phyloP scores from a whole-genome alignment of 30 jellyfish, hydroid and myxozoan genomes.

The Aurelia sp. region DNA sequence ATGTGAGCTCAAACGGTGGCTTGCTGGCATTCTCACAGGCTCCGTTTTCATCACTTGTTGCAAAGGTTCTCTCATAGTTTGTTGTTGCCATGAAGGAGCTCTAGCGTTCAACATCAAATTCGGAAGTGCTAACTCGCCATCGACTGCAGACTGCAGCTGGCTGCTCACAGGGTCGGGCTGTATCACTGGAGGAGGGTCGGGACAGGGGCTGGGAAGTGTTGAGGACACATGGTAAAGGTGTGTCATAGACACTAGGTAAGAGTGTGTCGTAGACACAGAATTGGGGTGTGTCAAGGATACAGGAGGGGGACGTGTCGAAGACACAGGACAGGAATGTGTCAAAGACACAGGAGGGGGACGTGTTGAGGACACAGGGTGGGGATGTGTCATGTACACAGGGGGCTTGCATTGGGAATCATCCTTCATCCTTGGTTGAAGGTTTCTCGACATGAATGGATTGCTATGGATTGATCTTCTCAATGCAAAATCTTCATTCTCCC shows the following conservation, averaged over 20 bases:
- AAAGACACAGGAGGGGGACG: no score
- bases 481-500: background rate
- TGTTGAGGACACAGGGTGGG: no score
- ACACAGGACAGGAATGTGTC: no score
- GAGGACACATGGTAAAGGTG: no score
- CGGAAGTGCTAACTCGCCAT: conserved; percentile 12
- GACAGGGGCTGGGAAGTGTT: no score
- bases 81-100: conserved; percentile 1
- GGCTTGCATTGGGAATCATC: background rate
- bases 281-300: no score
- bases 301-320: no score
- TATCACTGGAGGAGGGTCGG: background rate
- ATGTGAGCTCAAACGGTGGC: no score
- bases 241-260: no score
- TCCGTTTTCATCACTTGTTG: background rate
- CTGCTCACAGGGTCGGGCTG: conserved; percentile 14
- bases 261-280: no score
- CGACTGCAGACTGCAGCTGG: conserved; percentile 7
- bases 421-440: background rate
- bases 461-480: no score
- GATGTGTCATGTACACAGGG: background rate
- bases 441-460: background rate
- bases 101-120: background rate
- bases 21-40: conserved; percentile 13
- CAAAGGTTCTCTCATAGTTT: background rate